Evolutionary conservation across 2,797 vertebrate species (phyloP), one percentile per base, ranked within the genome.

Genomic region (Esox masquinongy): DNA sequence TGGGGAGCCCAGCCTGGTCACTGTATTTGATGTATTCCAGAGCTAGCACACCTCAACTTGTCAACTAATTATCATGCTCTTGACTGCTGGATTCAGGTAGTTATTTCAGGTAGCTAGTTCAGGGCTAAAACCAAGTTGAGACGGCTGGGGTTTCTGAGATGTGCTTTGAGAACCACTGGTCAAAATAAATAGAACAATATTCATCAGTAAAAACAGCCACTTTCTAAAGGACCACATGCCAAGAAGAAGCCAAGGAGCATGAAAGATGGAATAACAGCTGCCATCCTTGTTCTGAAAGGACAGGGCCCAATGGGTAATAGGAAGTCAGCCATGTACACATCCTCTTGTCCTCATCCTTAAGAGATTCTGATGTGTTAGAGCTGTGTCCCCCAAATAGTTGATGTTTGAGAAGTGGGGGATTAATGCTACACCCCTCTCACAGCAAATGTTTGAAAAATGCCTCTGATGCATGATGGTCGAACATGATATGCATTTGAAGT

Each of bases 401-500:
- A 17, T 59, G 36, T 61, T 61, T 31, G 66, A 16, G 34, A 66
- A 74, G 71, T 39, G 26, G 19, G 17, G 22, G 49, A 49, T 19
- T 51, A 22, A 24, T 50, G n/a, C 4, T 53, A 29, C 7, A 51
- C 50, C 15, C 16, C 50, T 51, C 50, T 51, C 15, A 51, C 29
- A 31, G 29, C 29, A 31, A 31, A 31, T 31, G 29, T 31, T 31
- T 31, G 29, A 31, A 31, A 31, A 31, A 31, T 1, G 29, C 29
- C 3, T 31, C 29, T 39, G 36, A 8, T 4, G 5, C 36, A 6
- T 39, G 2, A 39, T 39, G 43, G 43, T 47, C 1, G 43, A 47
- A 14, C 12, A n/a, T 59, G 56, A 78, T 24, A 0, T 72, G 80
- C 87, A 81, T 83, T 80, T 81, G 74, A 77, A 69, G 22, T 47